These are phyloP conservation scores for Planiliza haematocheilus DNA, from an alignment of 2,113 vertebrate genomes.

Conservation along the genomic window DNA sequence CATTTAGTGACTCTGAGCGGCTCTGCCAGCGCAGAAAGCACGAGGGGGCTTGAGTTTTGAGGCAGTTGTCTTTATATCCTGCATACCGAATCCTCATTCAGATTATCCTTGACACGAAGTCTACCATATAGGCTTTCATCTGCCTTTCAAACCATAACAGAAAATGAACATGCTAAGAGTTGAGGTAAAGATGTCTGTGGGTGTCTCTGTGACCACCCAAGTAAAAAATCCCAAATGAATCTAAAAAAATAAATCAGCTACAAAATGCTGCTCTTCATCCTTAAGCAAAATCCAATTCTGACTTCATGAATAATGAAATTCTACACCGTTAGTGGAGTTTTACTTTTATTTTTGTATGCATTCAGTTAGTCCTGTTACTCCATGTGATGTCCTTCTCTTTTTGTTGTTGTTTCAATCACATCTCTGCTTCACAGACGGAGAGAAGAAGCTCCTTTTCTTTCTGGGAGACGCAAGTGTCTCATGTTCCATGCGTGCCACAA, in stretches of 20 bases:
- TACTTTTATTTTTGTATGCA: constrained; percentile 25
- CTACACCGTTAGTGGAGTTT: constrained; percentile 8
- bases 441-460: constrained; percentile 64
- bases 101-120: neutral
- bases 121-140: constrained; percentile 1
- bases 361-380: constrained; percentile 18
- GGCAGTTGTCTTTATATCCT: constrained; percentile 28
- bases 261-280: constrained; percentile 20
- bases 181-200: too few species aligned
- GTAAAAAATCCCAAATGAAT: constrained; percentile 22
- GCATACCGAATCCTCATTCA: constrained; percentile 9
- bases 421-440: constrained; percentile 43
- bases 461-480: constrained; percentile 72
- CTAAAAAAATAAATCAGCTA: constrained; percentile 5
- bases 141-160: constrained; percentile 1
- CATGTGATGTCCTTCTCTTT: constrained; percentile 1
- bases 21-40: constrained; percentile 46
- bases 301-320: constrained; percentile 48
- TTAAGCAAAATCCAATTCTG: constrained; percentile 21
- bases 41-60: constrained; percentile 21
- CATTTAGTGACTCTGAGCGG: constrained; percentile 43
- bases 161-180: constrained; percentile 32
- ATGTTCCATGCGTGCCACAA: constrained; percentile 78
- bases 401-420: constrained; percentile 44
- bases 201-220: constrained; percentile 38